phyloP scores from a whole-genome alignment of 2,888 invertebrate species.

The Acrobasis suavella region DNA sequence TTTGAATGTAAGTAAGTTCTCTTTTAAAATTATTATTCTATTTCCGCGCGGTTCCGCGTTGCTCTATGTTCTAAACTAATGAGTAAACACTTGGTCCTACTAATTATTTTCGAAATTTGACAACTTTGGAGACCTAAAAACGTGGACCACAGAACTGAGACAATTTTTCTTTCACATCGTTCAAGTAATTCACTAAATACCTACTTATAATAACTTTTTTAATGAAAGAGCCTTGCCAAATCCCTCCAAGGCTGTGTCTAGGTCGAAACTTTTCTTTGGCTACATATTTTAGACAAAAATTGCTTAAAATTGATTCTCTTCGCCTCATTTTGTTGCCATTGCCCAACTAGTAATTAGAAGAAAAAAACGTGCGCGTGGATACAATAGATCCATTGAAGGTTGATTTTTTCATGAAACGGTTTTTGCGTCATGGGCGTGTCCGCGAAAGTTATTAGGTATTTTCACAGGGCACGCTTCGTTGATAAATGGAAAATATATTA shows the following conservation, averaged over 20 bases:
- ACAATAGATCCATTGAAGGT: conserved; percentile 5
- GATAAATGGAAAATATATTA: too few species aligned
- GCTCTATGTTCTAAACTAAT: too few species aligned
- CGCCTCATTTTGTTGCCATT: conserved; percentile 26
- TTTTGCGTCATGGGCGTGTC: not conserved
- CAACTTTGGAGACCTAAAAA: not conserved
- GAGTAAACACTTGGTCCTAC: too few species aligned
- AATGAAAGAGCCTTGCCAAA: conserved; percentile 1
- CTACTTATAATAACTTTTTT: conserved; percentile 1
- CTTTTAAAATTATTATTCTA: too few species aligned
- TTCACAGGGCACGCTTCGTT: too few species aligned
- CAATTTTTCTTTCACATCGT: not conserved
- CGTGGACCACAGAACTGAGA: too few species aligned
- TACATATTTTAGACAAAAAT: conserved; percentile 2
- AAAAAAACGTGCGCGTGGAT: conserved; percentile 35
- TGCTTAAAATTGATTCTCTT: conserved; percentile 6
- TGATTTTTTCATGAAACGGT: conserved; percentile 1
- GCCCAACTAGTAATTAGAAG: conserved; percentile 44
- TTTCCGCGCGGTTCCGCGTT: too few species aligned
- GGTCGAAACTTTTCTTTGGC: conserved; percentile 1
- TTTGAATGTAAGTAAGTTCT: too few species aligned
- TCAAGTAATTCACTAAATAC: not conserved
- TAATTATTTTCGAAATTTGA: not conserved
- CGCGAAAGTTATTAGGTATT: not conserved
- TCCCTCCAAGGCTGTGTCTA: conserved; percentile 2